Evolutionary conservation across 2,888 invertebrate species (phyloP).

Genomic region (Papilio protenor): DNA sequence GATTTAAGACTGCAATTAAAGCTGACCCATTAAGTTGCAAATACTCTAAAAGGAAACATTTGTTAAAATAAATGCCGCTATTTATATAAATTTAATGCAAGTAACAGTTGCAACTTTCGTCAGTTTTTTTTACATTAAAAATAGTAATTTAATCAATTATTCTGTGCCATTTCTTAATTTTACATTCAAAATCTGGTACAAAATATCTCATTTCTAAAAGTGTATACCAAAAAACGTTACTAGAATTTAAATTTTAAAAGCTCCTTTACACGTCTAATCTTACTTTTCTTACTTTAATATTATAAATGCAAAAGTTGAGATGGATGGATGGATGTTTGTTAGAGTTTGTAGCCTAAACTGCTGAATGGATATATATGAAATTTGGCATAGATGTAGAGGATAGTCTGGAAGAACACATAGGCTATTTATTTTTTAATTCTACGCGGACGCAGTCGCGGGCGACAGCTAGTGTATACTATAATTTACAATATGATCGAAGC

Average conservation of each 20-base stretch:
- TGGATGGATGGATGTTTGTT: no score
- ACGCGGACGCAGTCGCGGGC: no score
- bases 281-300: no score
- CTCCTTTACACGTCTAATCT: no score
- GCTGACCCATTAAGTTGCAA: slow-evolving; percentile 24
- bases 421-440: no score
- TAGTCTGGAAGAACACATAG: no score
- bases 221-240: not conserved
- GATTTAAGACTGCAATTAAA: slow-evolving; percentile 25
- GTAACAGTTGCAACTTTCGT: not conserved
- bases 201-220: not conserved
- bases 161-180: not conserved
- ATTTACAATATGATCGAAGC: no score
- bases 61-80: slow-evolving; percentile 11
- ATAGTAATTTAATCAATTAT: not conserved
- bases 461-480: no score
- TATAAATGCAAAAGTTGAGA: no score
- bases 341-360: no score
- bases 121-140: not conserved
- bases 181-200: not conserved
- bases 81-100: slow-evolving; percentile 22
- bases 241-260: not conserved
- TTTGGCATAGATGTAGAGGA: no score
- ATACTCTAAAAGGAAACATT: slow-evolving; percentile 22
- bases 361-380: no score